These are phyloP conservation scores for Gymnosoma rotundatum DNA, from an alignment of 2,888 invertebrate genomes.

Conservation along the genomic window DNA sequence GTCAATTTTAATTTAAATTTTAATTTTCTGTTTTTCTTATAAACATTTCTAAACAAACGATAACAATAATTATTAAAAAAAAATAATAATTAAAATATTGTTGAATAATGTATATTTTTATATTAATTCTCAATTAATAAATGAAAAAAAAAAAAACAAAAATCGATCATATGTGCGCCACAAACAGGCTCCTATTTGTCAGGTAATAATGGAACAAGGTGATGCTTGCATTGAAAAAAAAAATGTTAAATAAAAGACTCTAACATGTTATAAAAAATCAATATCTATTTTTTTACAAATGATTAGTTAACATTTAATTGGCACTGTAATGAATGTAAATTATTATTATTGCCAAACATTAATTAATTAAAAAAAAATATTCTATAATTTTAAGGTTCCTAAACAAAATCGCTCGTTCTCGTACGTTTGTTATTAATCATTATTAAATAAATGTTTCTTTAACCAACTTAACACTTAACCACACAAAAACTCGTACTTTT, in stretches of 20 bases:
- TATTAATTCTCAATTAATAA: conserved; percentile 63
- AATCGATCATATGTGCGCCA: conserved; percentile 58
- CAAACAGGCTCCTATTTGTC: conserved; percentile 82
- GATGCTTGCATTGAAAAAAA: conserved; percentile 54
- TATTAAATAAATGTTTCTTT: conserved; percentile 26
- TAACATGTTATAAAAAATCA: conserved; percentile 65
- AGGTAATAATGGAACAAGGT: conserved; percentile 79
- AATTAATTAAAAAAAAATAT: conserved; percentile 2
- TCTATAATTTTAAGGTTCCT: conserved; percentile 44
- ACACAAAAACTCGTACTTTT: conserved; percentile 39
- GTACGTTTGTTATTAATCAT: conserved; percentile 57
- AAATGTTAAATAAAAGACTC: conserved; percentile 49
- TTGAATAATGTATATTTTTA: conserved; percentile 63
- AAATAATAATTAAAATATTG: conserved; percentile 45
- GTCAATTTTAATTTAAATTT: conserved; percentile 16
- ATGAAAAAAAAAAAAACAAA: conserved; percentile 5
- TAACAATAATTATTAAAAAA: conserved; percentile 47
- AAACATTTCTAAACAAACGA: conserved; percentile 49
- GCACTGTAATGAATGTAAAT: conserved; percentile 66
- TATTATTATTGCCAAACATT: conserved; percentile 54
- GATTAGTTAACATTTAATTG: conserved; percentile 59
- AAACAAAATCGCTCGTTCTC: conserved; percentile 50
- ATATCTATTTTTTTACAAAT: conserved; percentile 26
- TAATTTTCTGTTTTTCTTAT: not conserved
- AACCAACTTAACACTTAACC: conserved; percentile 19